These are phyloP conservation scores for Agrochola circellaris DNA, from an alignment of 2,888 invertebrate genomes.

Conservation along the genomic window DNA sequence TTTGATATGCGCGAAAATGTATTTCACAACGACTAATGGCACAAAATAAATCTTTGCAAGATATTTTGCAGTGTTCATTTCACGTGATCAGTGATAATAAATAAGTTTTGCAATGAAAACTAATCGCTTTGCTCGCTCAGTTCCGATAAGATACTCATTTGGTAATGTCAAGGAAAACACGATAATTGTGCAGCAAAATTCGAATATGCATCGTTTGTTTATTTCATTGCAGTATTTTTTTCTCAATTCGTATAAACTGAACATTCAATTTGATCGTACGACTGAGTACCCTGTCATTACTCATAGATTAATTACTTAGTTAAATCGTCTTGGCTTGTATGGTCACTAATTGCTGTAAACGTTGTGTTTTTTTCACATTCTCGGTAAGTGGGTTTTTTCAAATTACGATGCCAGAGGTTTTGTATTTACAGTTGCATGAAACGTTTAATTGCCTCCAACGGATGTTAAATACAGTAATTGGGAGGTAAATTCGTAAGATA, in stretches of 20 bases:
- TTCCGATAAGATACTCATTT: conserved; percentile 68
- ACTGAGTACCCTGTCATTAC: conserved; percentile 75
- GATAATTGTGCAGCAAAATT: conserved; percentile 58
- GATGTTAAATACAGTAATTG: conserved; percentile 88
- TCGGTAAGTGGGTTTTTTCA: conserved; percentile 85
- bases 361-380: conserved; percentile 86
- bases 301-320: conserved; percentile 82
- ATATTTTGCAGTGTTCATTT: conserved; percentile 64
- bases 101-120: conserved; percentile 64
- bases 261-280: conserved; percentile 75
- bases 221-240: conserved; percentile 56
- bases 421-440: conserved; percentile 89
- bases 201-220: conserved; percentile 46
- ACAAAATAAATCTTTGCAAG: conserved; percentile 45
- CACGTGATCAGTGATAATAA: conserved; percentile 70
- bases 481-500: conserved; percentile 85
- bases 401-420: conserved; percentile 84
- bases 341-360: conserved; percentile 87
- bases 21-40: conserved; percentile 43
- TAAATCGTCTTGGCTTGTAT: conserved; percentile 84
- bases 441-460: conserved; percentile 86
- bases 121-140: conserved; percentile 66
- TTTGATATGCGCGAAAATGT: conserved; percentile 52
- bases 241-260: conserved; percentile 30
- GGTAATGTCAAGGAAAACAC: conserved; percentile 71